Evolutionary conservation across 2,113 vertebrate genomes (phyloP).

Genomic region (Perognathus longimembris): DNA sequence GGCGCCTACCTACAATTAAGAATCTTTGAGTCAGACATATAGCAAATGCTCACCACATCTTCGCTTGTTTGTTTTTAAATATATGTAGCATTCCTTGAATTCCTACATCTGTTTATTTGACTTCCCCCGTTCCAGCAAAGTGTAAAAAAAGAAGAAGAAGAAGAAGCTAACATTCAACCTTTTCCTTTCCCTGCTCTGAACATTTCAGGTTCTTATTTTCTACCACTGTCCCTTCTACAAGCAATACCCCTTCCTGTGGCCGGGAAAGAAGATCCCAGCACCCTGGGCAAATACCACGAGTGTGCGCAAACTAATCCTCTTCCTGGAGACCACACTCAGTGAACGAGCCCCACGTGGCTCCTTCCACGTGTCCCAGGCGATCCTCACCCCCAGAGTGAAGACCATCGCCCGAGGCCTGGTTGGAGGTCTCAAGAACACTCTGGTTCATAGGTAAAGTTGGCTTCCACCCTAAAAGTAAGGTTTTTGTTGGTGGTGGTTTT

Average conservation of each 20-base stretch:
- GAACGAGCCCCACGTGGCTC: slow-evolving; percentile 90
- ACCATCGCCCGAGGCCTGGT: slow-evolving; percentile 93
- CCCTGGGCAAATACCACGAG: slow-evolving; percentile 98
- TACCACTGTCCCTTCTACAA: slow-evolving; percentile 93
- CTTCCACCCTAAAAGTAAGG: background rate
- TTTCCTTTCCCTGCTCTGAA: slow-evolving; percentile 46
- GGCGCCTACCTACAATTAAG: background rate
- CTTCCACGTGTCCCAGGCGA: slow-evolving; percentile 98
- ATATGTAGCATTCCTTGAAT: background rate
- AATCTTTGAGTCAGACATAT: background rate
- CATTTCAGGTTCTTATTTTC: slow-evolving; percentile 94
- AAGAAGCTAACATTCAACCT: background rate
- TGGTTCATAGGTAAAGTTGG: slow-evolving; percentile 92
- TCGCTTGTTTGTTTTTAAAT: slow-evolving; percentile 1
- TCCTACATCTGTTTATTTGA: background rate
- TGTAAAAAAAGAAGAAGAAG: background rate
- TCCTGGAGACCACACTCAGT: slow-evolving; percentile 94
- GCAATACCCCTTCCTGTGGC: slow-evolving; percentile 91
- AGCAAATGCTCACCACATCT: background rate
- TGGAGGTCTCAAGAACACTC: slow-evolving; percentile 93
- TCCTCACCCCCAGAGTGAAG: slow-evolving; percentile 94
- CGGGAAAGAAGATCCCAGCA: slow-evolving; percentile 96
- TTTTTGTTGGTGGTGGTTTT: background rate
- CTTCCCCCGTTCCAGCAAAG: background rate
- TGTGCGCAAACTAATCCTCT: slow-evolving; percentile 93